Evolutionary conservation across 2,888 invertebrate species (phyloP).

Genomic region (Oscheius myriophilus): DNA sequence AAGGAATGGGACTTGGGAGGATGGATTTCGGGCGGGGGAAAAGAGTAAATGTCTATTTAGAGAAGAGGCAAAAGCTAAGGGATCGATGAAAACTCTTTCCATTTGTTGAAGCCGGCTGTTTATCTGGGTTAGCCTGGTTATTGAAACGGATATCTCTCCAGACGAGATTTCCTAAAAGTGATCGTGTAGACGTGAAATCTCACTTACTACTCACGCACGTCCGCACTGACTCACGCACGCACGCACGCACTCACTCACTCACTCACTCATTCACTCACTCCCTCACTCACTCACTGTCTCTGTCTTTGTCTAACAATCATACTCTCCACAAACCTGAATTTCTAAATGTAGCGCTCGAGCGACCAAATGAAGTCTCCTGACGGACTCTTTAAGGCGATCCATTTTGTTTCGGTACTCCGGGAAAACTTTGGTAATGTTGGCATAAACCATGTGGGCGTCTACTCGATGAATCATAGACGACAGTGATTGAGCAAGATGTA

Average conservation of each 20-base stretch:
- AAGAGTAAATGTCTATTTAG: conserved; percentile 39
- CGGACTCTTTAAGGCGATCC: conserved; percentile 33
- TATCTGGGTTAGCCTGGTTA: conserved; percentile 22
- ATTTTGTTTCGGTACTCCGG: conserved; percentile 32
- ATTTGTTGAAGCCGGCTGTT: conserved; percentile 30
- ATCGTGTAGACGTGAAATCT: no score
- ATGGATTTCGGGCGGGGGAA: conserved; percentile 32
- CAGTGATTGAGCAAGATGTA: conserved; percentile 39
- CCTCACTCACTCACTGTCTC: no score
- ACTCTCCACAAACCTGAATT: conserved; percentile 26
- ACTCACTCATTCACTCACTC: no score
- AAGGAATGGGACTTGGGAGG: conserved; percentile 30
- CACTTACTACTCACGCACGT: no score
- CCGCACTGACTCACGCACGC: no score
- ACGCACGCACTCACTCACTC: no score
- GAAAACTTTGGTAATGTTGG: conserved; percentile 30
- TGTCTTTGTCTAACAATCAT: no score
- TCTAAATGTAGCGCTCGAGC: conserved; percentile 26
- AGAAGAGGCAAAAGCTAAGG: conserved; percentile 26
- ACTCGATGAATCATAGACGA: conserved; percentile 26
- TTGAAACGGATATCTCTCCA: conserved; percentile 7
- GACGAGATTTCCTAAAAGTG: conserved; percentile 31
- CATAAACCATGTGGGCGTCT: conserved; percentile 30
- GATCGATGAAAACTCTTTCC: conserved; percentile 36
- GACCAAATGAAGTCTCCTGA: conserved; percentile 27